Base-by-base conservation (phyloP, 2,888 invertebrate species). In the Netelia virgata region DNA sequence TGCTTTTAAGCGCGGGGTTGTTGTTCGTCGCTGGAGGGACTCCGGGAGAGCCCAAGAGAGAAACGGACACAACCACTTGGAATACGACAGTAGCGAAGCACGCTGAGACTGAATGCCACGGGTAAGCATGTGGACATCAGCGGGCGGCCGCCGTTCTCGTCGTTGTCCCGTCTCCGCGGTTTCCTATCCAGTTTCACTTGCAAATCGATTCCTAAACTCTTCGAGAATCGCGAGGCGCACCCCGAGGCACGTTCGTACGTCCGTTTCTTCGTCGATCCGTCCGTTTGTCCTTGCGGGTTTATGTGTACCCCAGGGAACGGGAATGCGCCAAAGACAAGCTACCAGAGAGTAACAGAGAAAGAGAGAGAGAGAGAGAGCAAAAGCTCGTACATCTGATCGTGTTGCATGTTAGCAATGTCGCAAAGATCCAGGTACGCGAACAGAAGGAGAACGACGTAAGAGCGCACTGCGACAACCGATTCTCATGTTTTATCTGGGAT, bases 191-290 rank as follows among this genome's bases (percentile, higher is more conserved):
- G 90, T 91, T 91, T 92, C 91, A 88, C 91, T 92, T 92, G 91
- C 91, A 92, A 92, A 92, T 92, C 90, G 89, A 92, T 89, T 89
- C 88, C 92, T 91, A 92, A 92, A 91, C 90, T 91, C 87, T 68
- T 64, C 79, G 61, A 69, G 66, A 86, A 63, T 41, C n/a, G 14
- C 64, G 57, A 57, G 55, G 79, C 63, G 64, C 80, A 59, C 77
- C 74, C 81, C 50, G 20, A 50, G 47, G 47, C 73, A 69, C 79
- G 61, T 72, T 80, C 61, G 55, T 75, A 64, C 75, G 72, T 72
- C 69, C 28, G 47, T 63, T 69, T 81, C 72, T 64, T 82, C 63
- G 83, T 73, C 63, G 64, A 63, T 68, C 55, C 78, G 74, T 77
- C 57, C 64, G 59, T 73, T 81, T 43, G 78, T 77, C 69, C 73